Evolutionary conservation across 1,140 invertebrate species (phyloP).

Genomic region (Halictus rubicundus): DNA sequence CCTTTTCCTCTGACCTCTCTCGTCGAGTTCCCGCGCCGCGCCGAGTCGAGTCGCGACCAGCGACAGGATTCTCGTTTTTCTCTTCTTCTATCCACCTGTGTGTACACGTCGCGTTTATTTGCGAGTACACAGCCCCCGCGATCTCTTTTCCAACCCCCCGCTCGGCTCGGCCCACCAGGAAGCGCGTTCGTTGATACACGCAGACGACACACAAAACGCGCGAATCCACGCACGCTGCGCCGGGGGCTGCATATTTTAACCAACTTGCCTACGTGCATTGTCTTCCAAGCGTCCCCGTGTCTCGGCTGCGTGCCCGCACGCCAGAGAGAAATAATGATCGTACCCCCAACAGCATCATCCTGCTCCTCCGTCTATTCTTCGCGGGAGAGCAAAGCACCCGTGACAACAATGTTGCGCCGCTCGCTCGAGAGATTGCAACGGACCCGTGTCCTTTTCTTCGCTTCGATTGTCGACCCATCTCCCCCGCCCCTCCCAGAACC

Average conservation of each 20-base stretch:
- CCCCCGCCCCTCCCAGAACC: too few relatives aligned
- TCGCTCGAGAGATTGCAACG: conserved; percentile 47
- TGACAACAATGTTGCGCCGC: conserved; percentile 54
- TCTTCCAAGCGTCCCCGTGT: conserved; percentile 51
- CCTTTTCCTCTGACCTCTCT: conserved; percentile 22
- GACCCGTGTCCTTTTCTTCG: conserved; percentile 39
- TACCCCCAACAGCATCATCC: conserved; percentile 41
- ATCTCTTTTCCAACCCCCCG: background rate
- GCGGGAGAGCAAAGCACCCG: conserved; percentile 44
- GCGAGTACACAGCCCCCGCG: conserved; percentile 11
- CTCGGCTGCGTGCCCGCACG: conserved; percentile 35
- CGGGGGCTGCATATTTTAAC: conserved; percentile 73
- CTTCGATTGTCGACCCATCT: conserved; percentile 19
- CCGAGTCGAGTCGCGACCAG: conserved; percentile 31
- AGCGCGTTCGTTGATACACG: conserved; percentile 29
- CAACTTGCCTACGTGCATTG: conserved; percentile 70
- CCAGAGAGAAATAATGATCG: conserved; percentile 64
- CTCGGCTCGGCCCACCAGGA: background rate
- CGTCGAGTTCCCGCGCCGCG: conserved; percentile 12
- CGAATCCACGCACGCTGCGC: conserved; percentile 50
- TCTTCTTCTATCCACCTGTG: conserved; percentile 29
- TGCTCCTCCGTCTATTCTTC: conserved; percentile 34
- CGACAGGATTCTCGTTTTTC: conserved; percentile 40
- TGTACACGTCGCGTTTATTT: conserved; percentile 27
- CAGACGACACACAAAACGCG: conserved; percentile 33